These are phyloP conservation scores for Flabesymbios commensalis DNA, from an alignment of 2,888 invertebrate genomes.

Conservation along the genomic window DNA sequence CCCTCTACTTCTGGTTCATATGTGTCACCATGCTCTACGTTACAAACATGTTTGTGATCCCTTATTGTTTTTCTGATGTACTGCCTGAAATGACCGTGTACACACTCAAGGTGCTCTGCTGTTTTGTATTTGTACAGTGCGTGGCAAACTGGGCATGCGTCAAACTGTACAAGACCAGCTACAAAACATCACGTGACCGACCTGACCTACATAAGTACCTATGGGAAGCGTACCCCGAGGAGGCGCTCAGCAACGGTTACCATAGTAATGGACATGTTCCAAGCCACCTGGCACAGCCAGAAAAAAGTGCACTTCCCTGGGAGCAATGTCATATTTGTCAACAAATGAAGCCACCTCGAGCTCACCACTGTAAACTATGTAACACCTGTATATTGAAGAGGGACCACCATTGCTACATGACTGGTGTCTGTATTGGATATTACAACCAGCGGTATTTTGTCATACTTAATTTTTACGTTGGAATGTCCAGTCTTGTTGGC, in stretches of 20 bases:
- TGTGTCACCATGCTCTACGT: not conserved
- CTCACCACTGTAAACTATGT: conserved; percentile 6
- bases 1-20: not conserved
- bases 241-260: no score
- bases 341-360: not conserved
- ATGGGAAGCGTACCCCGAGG: no score
- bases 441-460: conserved; percentile 9
- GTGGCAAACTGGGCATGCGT: not conserved
- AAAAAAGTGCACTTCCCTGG: not conserved
- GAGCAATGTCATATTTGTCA: not conserved
- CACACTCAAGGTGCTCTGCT: not conserved
- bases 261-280: no score
- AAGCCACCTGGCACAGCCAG: no score
- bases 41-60: not conserved
- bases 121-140: not conserved
- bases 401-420: conserved; percentile 10
- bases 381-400: conserved; percentile 1
- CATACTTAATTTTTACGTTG: conserved; percentile 5
- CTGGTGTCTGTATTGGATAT: conserved; percentile 2
- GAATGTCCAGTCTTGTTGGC: not conserved
- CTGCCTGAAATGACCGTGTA: not conserved
- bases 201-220: no score
- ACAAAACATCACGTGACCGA: not conserved
- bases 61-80: not conserved
- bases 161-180: not conserved